These are phyloP conservation scores for Centropyge bicolor DNA, from an alignment of 2,797 vertebrate species.

Conservation along the genomic window DNA sequence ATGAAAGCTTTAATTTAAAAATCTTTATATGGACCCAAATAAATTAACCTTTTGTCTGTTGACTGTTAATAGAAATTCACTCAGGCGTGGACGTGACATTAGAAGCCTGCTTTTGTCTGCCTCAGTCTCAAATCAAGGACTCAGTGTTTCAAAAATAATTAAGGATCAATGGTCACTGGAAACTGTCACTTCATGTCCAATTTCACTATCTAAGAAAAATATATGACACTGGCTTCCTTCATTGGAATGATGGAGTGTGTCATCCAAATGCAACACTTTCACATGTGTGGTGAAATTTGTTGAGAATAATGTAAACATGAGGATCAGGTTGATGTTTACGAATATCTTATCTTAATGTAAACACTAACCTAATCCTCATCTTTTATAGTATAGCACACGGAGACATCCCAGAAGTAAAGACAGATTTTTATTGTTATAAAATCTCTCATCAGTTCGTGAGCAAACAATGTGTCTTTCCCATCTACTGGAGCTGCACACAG, in stretches of 20 bases:
- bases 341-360: not conserved
- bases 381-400: not conserved
- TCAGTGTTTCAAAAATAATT: not conserved
- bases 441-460: not conserved
- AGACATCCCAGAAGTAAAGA: not conserved
- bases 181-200: no score
- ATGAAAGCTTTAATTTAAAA: conserved; percentile 1
- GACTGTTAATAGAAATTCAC: not conserved
- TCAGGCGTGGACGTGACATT: not conserved
- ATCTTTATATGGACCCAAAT: not conserved
- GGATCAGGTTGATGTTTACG: no score
- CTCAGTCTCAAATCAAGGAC: not conserved
- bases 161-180: no score
- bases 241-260: not conserved
- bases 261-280: not conserved
- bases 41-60: not conserved
- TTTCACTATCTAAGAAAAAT: no score
- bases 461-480: not conserved
- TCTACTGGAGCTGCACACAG: not conserved
- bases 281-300: not conserved
- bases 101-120: not conserved
- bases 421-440: not conserved
- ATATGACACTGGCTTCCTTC: no score
- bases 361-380: not conserved
- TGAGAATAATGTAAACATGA: no score